Percentiles rank a stretch among this genome's conserved stretches.
Conservation (phyloP, 1,140 invertebrate genomes). For the Bombyx mandarina region DNA sequence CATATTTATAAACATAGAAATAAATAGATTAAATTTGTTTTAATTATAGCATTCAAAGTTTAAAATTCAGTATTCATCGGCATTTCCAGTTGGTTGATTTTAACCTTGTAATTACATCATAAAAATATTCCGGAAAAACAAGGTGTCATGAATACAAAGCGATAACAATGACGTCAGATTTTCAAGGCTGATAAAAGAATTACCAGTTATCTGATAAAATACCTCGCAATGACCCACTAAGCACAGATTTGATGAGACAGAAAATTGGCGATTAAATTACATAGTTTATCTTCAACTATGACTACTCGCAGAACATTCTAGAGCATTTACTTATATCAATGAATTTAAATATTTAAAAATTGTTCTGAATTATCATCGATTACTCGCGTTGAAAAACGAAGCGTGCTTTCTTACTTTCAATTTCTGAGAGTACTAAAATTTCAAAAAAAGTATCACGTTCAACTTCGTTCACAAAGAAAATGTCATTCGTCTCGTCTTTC, state of each 20-base stretch:
- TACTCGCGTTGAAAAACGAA: background rate
- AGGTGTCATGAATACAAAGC: slow-evolving; percentile 1
- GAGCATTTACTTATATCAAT: background rate
- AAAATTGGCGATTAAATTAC: background rate
- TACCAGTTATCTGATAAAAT: slow-evolving; percentile 32
- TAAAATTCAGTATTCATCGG: too few relatives aligned
- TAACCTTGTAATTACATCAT: too few relatives aligned
- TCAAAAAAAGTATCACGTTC: background rate
- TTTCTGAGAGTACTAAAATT: background rate
- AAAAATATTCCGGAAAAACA: slow-evolving; percentile 5
- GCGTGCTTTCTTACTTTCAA: too few relatives aligned
- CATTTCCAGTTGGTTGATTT: too few relatives aligned
- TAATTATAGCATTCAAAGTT: too few relatives aligned
- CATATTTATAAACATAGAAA: too few relatives aligned
- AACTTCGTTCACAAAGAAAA: too few relatives aligned
- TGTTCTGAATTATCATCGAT: background rate
- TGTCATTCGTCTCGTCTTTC: too few relatives aligned
- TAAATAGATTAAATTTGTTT: too few relatives aligned
- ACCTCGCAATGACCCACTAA: slow-evolving; percentile 13
- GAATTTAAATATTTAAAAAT: background rate
- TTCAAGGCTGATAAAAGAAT: slow-evolving; percentile 31
- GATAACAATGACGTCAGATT: slow-evolving; percentile 17
- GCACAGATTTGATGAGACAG: slow-evolving; percentile 5
- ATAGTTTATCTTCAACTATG: too few relatives aligned
- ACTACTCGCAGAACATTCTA: too few relatives aligned